A percentile compares a stretch with the other conserved stretches of the same genome.
These are phyloP conservation scores for Hesperophylax magnus DNA, from an alignment of 1,140 invertebrate genomes.

Conservation along the genomic window DNA sequence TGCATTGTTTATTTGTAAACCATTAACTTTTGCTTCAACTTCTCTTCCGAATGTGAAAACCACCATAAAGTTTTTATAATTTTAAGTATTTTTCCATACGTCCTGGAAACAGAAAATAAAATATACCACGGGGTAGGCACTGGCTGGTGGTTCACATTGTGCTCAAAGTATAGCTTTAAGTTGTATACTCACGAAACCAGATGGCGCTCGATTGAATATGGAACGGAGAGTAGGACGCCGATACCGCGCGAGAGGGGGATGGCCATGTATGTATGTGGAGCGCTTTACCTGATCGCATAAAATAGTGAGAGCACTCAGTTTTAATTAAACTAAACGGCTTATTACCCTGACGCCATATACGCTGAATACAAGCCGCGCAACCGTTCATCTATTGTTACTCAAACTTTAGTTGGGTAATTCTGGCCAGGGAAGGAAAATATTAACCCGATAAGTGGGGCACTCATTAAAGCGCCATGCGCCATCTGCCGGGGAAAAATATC, in stretches of 20 bases:
- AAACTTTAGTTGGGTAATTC: slow-evolving; percentile 3
- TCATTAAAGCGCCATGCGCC: slow-evolving; percentile 5
- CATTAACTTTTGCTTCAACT: no score
- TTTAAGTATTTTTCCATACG: no score
- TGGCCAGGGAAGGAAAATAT: slow-evolving; percentile 10
- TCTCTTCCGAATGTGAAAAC: no score
- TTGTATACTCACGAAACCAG: slow-evolving; percentile 21
- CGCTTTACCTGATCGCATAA: slow-evolving; percentile 51
- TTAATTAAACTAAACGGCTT: slow-evolving; percentile 56
- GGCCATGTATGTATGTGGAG: not conserved
- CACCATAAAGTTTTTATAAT: no score
- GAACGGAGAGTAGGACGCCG: slow-evolving; percentile 10
- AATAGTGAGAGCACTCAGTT: slow-evolving; percentile 53
- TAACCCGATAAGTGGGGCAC: slow-evolving; percentile 23
- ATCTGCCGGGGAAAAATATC: slow-evolving; percentile 6
- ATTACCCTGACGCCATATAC: slow-evolving; percentile 45
- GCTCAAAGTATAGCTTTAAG: not conserved
- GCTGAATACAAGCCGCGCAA: slow-evolving; percentile 45
- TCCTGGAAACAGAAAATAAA: no score
- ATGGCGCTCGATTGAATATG: slow-evolving; percentile 51
- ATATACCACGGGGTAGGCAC: no score
- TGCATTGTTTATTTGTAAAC: no score
- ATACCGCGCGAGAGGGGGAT: not conserved
- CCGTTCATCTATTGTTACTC: slow-evolving; percentile 40
- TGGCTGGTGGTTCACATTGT: no score